Percentiles rank a stretch among this genome's conserved stretches.
Conservation (phyloP, 2,797 vertebrate species). For the Poeciliopsis presidionis region DNA sequence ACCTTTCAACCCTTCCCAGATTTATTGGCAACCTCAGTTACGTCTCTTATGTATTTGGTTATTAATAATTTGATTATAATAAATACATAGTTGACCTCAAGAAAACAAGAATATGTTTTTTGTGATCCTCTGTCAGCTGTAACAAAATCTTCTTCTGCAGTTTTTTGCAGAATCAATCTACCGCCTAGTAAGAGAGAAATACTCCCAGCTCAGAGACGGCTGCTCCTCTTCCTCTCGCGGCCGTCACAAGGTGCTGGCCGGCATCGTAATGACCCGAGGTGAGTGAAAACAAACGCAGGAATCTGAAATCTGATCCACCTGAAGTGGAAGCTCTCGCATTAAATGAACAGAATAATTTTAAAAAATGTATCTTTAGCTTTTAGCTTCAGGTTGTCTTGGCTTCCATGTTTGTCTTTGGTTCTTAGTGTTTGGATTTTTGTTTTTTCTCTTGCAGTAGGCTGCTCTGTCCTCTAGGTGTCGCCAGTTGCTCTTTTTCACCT, state of each 20-base stretch:
- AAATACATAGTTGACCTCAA: background rate
- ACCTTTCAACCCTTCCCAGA: background rate
- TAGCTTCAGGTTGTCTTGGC: too few relatives aligned
- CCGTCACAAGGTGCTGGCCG: constrained; percentile 88
- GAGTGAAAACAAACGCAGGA: constrained; percentile 34
- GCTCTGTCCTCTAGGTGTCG: background rate
- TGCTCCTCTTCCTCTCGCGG: constrained; percentile 71
- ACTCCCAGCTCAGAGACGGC: constrained; percentile 81
- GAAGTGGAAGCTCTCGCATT: background rate
- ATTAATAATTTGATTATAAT: background rate
- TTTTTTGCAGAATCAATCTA: constrained; percentile 88
- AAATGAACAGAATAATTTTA: background rate
- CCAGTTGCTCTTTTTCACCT: background rate
- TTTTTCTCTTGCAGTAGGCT: too few relatives aligned
- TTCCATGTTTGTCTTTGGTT: too few relatives aligned
- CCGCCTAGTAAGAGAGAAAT: constrained; percentile 89
- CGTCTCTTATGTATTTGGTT: background rate
- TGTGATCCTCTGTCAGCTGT: background rate
- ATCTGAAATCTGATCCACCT: background rate
- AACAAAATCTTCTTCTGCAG: constrained; percentile 65
- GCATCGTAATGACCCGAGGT: constrained; percentile 94
- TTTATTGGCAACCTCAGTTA: background rate
- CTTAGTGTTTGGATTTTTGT: background rate
- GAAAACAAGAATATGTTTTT: background rate
- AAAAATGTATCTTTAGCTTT: background rate